Conservation (phyloP, 2,888 invertebrate genomes). For the Cryptus armator region DNA sequence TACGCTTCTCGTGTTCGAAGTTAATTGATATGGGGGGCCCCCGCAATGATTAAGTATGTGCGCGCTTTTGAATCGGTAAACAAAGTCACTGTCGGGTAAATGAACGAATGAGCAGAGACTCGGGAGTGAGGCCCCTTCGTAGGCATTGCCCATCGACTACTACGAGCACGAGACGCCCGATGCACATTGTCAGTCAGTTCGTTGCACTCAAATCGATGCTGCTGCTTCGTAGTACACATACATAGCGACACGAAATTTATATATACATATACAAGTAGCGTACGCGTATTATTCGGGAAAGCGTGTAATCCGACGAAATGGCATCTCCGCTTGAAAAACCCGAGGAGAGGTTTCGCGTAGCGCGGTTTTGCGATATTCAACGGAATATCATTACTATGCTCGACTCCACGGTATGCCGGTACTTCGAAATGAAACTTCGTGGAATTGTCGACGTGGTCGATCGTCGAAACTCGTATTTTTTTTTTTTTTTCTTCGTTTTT, state of each 20-base stretch:
- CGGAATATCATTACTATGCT: background rate
- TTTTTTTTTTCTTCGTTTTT: background rate
- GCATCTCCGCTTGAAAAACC: constrained; percentile 2
- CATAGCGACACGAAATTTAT: constrained; percentile 1
- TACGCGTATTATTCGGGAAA: constrained; percentile 33
- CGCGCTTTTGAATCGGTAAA: constrained; percentile 24
- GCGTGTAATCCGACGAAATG: constrained; percentile 16
- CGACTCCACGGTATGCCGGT: background rate
- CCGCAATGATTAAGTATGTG: constrained; percentile 3
- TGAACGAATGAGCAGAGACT: constrained; percentile 19
- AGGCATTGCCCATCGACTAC: constrained; percentile 18
- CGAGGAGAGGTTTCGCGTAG: background rate
- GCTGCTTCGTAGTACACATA: constrained; percentile 15
- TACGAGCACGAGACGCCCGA: constrained; percentile 49
- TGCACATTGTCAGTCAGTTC: constrained; percentile 68
- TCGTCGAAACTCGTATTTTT: background rate
- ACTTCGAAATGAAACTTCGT: background rate
- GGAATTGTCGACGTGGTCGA: background rate
- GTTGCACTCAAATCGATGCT: constrained; percentile 68
- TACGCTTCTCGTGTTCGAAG: background rate
- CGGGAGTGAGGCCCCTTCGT: constrained; percentile 18
- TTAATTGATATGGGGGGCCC: background rate
- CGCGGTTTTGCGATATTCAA: constrained; percentile 1
- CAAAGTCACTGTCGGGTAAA: constrained; percentile 7
- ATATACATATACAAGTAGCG: background rate